These are phyloP conservation scores for Leptinotarsa lineolata DNA, from an alignment of 1,140 invertebrate genomes.

Conservation along the genomic window DNA sequence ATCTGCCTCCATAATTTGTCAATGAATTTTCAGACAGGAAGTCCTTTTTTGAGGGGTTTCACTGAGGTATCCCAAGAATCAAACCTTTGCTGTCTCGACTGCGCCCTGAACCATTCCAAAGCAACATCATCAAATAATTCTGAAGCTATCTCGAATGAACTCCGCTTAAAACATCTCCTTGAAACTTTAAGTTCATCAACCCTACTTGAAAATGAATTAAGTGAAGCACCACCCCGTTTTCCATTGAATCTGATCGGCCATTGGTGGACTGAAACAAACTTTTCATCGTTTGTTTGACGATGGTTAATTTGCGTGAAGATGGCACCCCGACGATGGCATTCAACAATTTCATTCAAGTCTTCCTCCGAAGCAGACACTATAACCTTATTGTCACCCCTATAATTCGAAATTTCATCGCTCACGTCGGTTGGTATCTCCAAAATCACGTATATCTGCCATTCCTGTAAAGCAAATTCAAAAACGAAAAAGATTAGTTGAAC, in stretches of 20 bases:
- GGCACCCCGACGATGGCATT: background rate
- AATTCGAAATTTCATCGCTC: slow-evolving; percentile 11
- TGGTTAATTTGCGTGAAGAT: background rate
- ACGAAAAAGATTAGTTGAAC: too few relatives aligned
- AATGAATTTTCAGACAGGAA: background rate
- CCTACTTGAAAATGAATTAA: slow-evolving; percentile 2
- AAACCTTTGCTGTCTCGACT: background rate
- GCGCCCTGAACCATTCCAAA: too few relatives aligned
- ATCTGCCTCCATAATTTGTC: too few relatives aligned
- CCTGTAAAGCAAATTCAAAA: too few relatives aligned
- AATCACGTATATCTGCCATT: too few relatives aligned
- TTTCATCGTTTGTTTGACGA: background rate
- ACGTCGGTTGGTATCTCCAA: background rate
- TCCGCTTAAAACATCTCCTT: background rate
- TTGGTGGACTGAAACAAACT: slow-evolving; percentile 2
- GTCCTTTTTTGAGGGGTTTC: background rate
- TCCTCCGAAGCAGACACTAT: slow-evolving; percentile 5
- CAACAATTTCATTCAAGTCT: background rate
- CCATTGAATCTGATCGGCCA: slow-evolving; percentile 20
- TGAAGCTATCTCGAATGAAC: background rate
- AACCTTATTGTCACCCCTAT: slow-evolving; percentile 13
- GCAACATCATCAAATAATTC: too few relatives aligned
- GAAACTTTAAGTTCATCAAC: background rate
- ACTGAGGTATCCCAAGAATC: slow-evolving; percentile 11
- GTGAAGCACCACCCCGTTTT: background rate